These are phyloP conservation scores for Epicampocera succincta DNA, from an alignment of 2,888 invertebrate species.

Conservation along the genomic window DNA sequence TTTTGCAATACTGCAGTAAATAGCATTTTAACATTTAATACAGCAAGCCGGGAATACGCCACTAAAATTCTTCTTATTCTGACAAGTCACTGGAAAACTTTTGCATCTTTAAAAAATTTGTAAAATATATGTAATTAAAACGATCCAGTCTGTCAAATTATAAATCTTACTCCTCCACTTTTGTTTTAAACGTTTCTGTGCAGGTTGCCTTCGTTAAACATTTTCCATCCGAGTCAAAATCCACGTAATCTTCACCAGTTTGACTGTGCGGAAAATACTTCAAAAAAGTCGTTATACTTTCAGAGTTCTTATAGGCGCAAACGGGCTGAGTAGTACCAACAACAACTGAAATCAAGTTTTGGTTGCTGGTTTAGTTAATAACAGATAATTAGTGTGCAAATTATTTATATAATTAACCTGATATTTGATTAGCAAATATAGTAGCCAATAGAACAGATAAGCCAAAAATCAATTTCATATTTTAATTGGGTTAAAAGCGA, in stretches of 20 bases:
- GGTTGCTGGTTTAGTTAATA: not conserved
- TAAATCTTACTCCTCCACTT: conserved; percentile 77
- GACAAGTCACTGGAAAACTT: conserved; percentile 74
- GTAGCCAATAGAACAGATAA: conserved; percentile 37
- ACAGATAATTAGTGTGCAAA: not conserved
- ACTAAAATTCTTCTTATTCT: conserved; percentile 76
- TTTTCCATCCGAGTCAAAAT: conserved; percentile 76
- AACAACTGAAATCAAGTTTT: conserved; percentile 19
- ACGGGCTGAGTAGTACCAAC: conserved; percentile 74
- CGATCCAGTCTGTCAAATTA: not conserved
- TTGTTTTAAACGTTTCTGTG: conserved; percentile 74
- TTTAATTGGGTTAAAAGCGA: not conserved
- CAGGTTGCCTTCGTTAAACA: conserved; percentile 77
- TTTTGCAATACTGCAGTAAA: not conserved
- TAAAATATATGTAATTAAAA: too few relatives aligned
- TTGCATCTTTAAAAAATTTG: conserved; percentile 71
- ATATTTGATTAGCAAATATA: conserved; percentile 56
- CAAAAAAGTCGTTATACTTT: conserved; percentile 77
- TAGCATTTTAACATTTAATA: conserved; percentile 74
- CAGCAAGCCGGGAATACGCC: conserved; percentile 80
- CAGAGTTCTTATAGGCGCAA: conserved; percentile 76
- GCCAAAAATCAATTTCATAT: conserved; percentile 53
- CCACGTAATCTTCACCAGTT: conserved; percentile 78
- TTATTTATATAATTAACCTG: conserved; percentile 42
- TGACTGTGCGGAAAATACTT: conserved; percentile 75